Percentiles rank a stretch among this genome's conserved stretches.
Evolutionary conservation across 2,888 invertebrate genomes (phyloP).

Genomic region (Catonia carolina): DNA sequence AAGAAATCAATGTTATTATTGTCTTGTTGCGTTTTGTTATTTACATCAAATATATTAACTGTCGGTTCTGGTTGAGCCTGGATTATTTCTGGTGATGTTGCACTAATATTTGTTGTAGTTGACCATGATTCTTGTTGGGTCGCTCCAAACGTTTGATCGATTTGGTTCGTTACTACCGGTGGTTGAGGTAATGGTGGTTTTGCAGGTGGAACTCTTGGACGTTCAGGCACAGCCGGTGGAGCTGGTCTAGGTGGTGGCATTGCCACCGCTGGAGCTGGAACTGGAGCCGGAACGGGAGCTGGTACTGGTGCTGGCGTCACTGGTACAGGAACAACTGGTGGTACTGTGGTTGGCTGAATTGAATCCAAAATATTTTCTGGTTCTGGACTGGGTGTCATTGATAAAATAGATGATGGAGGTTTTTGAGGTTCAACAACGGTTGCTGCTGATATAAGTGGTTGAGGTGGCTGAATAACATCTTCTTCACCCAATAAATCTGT

Average conservation of each 20-base stretch:
- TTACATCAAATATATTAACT: neutral
- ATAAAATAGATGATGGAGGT: neutral
- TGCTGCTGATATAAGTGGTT: too few species aligned
- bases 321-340: conserved; percentile 22
- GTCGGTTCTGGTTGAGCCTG: too few species aligned
- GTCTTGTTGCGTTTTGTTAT: neutral
- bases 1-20: neutral
- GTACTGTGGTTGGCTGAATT: conserved; percentile 9
- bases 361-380: neutral
- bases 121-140: neutral
- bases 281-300: conserved; percentile 14
- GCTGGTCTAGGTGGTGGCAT: conserved; percentile 48
- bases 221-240: conserved; percentile 40
- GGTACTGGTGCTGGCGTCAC: conserved; percentile 13
- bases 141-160: neutral
- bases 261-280: conserved; percentile 38
- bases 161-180: conserved; percentile 27
- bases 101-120: neutral
- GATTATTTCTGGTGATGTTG: neutral
- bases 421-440: conserved; percentile 1
- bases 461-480: conserved; percentile 27
- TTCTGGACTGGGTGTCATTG: conserved; percentile 2
- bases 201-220: conserved; percentile 28
- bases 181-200: conserved; percentile 32
- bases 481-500: conserved; percentile 34